Conservation (phyloP, 2,113 vertebrate genomes). For the Bufo bufo region DNA sequence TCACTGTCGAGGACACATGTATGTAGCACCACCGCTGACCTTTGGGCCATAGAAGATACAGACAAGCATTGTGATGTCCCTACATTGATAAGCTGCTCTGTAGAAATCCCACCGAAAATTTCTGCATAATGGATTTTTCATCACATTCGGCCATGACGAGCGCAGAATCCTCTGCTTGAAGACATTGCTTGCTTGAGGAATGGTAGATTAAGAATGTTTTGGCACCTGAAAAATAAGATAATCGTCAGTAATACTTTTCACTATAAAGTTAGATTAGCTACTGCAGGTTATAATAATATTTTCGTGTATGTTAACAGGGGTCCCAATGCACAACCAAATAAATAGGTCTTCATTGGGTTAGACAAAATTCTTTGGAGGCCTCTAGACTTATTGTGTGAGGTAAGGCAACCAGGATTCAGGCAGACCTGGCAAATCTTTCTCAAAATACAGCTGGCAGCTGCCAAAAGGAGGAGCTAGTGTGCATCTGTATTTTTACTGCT, state of each 20-base stretch:
- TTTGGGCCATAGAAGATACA: slow-evolving; percentile 79
- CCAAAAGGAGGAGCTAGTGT: too few relatives aligned
- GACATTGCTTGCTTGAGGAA: slow-evolving; percentile 85
- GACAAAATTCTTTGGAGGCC: too few relatives aligned
- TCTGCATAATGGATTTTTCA: slow-evolving; percentile 76
- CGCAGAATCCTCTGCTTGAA: slow-evolving; percentile 75
- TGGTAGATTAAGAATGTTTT: slow-evolving; percentile 89
- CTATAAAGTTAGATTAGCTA: background rate
- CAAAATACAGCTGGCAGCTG: too few relatives aligned
- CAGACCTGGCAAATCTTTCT: too few relatives aligned
- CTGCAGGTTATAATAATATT: too few relatives aligned
- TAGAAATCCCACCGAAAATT: slow-evolving; percentile 91
- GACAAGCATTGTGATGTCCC: slow-evolving; percentile 86
- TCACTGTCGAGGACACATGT: slow-evolving; percentile 80
- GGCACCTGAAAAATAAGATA: slow-evolving; percentile 73
- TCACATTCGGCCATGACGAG: slow-evolving; percentile 70
- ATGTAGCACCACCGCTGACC: slow-evolving; percentile 79
- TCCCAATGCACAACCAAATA: too few relatives aligned
- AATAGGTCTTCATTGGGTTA: too few relatives aligned
- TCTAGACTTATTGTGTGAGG: too few relatives aligned
- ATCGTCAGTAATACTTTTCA: background rate
- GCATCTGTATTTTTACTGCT: too few relatives aligned
- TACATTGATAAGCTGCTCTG: slow-evolving; percentile 82
- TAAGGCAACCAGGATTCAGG: too few relatives aligned
- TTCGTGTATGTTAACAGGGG: too few relatives aligned